Percentiles rank a stretch among this genome's conserved stretches.
These are phyloP conservation scores for Selene dorsalis DNA, from an alignment of 2,797 vertebrate species.

Conservation along the genomic window DNA sequence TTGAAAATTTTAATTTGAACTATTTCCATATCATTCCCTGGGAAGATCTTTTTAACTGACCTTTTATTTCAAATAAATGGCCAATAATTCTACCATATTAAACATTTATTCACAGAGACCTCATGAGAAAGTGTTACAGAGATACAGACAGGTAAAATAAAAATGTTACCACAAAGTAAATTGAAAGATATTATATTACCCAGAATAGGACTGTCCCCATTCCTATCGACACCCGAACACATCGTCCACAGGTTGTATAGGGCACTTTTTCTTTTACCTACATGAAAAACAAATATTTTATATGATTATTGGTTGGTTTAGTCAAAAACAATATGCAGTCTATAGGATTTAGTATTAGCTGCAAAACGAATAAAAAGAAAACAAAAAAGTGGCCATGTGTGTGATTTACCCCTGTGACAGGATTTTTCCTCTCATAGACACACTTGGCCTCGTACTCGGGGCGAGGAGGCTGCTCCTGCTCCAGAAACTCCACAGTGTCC, in stretches of 20 bases:
- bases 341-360: not conserved
- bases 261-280: constrained; percentile 90
- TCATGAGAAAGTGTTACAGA: not conserved
- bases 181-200: constrained; percentile 82
- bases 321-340: not conserved
- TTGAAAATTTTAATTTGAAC: not conserved
- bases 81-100: too few species aligned
- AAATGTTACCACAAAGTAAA: not conserved
- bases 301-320: not conserved
- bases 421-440: constrained; percentile 86
- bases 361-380: not conserved
- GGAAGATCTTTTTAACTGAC: not conserved
- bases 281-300: constrained; percentile 36
- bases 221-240: constrained; percentile 87
- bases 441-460: constrained; percentile 94
- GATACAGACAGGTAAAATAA: not conserved
- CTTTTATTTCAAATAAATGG: too few species aligned
- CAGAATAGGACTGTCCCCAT: constrained; percentile 93
- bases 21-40: not conserved
- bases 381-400: not conserved
- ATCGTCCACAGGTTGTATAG: constrained; percentile 88
- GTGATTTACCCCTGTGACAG: constrained; percentile 88
- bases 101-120: not conserved
- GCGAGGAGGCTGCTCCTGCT: constrained; percentile 90
- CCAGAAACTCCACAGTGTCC: constrained; percentile 93